Percentiles rank a stretch among this genome's conserved stretches.
Conservation (phyloP, 2,888 invertebrate genomes). For the Imbricaverruca yamaguchii region DNA sequence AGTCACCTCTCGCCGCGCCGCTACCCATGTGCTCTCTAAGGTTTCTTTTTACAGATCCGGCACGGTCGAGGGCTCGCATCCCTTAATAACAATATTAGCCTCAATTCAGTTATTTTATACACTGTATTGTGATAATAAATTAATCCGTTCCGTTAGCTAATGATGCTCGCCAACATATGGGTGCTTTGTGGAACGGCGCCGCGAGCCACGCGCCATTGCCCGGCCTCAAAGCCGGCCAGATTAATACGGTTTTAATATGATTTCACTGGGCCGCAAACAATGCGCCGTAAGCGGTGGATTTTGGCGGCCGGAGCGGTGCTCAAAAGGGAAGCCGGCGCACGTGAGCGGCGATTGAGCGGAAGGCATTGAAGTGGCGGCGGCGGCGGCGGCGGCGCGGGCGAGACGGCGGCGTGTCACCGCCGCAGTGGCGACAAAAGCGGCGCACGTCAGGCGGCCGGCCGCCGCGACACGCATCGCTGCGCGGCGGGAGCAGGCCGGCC, state of each 20-base stretch:
- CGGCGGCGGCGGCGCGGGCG: not conserved
- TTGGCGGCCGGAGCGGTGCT: not conserved
- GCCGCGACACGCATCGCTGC: not conserved
- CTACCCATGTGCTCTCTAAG: not conserved
- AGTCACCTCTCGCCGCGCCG: not conserved
- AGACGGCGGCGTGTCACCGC: not conserved
- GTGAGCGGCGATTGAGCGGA: slow-evolving; percentile 11
- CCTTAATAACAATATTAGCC: slow-evolving; percentile 22
- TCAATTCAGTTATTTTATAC: slow-evolving; percentile 20
- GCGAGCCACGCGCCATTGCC: slow-evolving; percentile 17
- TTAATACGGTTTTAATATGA: slow-evolving; percentile 21
- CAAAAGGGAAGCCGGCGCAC: not conserved
- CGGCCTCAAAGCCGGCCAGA: slow-evolving; percentile 6
- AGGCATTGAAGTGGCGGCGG: not conserved
- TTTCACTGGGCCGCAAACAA: slow-evolving; percentile 15
- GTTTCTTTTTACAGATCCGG: slow-evolving; percentile 16
- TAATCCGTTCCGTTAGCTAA: slow-evolving; percentile 22
- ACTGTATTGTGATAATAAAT: slow-evolving; percentile 22
- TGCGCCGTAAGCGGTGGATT: slow-evolving; percentile 16
- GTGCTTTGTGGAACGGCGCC: not conserved
- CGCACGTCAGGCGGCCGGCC: not conserved
- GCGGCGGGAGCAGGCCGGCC: not conserved
- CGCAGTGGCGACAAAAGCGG: not conserved
- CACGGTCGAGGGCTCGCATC: slow-evolving; percentile 18
- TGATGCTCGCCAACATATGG: slow-evolving; percentile 15